Evolutionary conservation across 2,888 invertebrate genomes (phyloP).

Genomic region (Sesamia inferens): DNA sequence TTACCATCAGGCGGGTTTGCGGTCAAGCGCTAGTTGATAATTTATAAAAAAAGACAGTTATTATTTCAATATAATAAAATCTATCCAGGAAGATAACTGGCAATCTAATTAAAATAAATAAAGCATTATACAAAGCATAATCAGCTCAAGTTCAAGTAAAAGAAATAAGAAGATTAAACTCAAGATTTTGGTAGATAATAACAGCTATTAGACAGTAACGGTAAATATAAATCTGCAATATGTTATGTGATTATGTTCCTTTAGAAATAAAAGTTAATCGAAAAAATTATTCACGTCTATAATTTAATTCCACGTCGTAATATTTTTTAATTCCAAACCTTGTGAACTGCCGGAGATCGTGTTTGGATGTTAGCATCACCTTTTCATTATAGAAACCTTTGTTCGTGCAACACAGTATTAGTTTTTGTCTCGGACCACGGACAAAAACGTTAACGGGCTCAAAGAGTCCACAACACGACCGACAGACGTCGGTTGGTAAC

Average conservation of each 20-base stretch:
- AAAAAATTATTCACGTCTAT: slow-evolving; percentile 42
- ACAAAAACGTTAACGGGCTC: slow-evolving; percentile 75
- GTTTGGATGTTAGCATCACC: slow-evolving; percentile 69
- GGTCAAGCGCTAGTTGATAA: too few relatives aligned
- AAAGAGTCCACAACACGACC: slow-evolving; percentile 68
- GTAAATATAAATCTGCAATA: slow-evolving; percentile 49
- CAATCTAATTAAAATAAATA: slow-evolving; percentile 31
- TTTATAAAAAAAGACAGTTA: too few relatives aligned
- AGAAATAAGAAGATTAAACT: slow-evolving; percentile 32
- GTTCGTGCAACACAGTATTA: slow-evolving; percentile 77
- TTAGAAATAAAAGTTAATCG: slow-evolving; percentile 51
- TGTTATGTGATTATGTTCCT: slow-evolving; percentile 37
- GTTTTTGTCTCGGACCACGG: slow-evolving; percentile 76
- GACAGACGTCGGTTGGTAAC: slow-evolving; percentile 64
- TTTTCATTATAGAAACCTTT: slow-evolving; percentile 78
- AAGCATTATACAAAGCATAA: slow-evolving; percentile 20
- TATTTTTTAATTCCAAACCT: slow-evolving; percentile 62
- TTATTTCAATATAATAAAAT: slow-evolving; percentile 11
- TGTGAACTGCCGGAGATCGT: slow-evolving; percentile 54
- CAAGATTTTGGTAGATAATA: slow-evolving; percentile 39
- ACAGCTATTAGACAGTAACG: slow-evolving; percentile 41
- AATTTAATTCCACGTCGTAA: slow-evolving; percentile 48
- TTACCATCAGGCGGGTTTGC: too few relatives aligned
- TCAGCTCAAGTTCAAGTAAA: slow-evolving; percentile 21
- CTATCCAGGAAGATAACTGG: not conserved